Conservation (phyloP, 2,797 vertebrate genomes). For the Prunella strophiata region DNA sequence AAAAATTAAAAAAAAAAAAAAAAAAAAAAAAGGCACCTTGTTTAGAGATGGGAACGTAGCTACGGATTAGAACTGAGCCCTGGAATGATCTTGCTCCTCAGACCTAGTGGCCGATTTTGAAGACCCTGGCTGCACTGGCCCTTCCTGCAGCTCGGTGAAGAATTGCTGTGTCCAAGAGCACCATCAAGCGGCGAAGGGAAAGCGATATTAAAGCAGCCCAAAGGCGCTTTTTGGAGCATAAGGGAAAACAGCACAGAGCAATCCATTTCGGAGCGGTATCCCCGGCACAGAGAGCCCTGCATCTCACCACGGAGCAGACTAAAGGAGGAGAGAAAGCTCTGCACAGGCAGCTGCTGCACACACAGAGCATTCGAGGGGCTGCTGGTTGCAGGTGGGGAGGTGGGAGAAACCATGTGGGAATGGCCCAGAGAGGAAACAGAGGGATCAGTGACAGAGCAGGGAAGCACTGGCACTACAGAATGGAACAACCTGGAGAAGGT, state of each 20-base stretch:
- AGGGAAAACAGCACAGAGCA: background rate
- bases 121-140: background rate
- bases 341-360: fast-evolving
- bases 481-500: background rate
- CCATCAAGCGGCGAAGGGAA: conserved; percentile 71
- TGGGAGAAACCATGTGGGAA: background rate
- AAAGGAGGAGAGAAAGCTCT: background rate
- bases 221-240: background rate
- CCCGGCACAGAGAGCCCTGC: background rate
- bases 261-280: background rate
- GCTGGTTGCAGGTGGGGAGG: background rate
- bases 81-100: background rate
- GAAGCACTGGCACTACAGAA: background rate
- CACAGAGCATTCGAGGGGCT: background rate
- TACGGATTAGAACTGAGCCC: background rate
- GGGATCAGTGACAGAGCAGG: background rate
- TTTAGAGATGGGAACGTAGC: background rate
- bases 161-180: conserved; percentile 67
- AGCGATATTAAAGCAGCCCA: background rate
- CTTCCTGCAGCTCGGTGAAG: background rate
- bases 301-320: background rate
- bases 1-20: no score
- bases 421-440: background rate
- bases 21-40: background rate
- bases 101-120: background rate